Conservation (phyloP, 2,888 invertebrate species). For the Limnephilus lunatus region DNA sequence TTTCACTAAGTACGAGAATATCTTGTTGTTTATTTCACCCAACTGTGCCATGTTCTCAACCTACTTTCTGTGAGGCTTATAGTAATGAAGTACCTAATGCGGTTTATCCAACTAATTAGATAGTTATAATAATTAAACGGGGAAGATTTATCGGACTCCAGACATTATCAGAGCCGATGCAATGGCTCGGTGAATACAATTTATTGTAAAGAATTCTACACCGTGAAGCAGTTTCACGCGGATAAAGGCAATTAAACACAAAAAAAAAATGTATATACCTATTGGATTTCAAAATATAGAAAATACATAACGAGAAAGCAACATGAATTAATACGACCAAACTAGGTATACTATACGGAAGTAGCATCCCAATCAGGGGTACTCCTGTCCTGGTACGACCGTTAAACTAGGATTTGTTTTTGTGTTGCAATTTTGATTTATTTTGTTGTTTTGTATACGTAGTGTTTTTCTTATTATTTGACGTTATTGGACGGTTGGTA, state of each 20-base stretch:
- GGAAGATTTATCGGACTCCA: neutral
- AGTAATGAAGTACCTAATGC: neutral
- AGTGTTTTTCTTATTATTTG: no score
- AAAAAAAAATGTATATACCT: neutral
- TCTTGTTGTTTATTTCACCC: neutral
- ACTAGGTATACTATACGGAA: no score
- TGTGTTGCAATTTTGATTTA: no score
- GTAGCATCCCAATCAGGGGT: no score
- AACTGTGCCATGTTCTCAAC: neutral
- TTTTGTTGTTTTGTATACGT: no score
- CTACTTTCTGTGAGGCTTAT: neutral
- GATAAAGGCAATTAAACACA: neutral
- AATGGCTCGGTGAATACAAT: neutral
- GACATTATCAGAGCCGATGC: neutral
- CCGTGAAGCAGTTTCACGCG: neutral
- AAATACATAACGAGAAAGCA: neutral
- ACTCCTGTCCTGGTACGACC: no score
- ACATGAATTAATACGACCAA: neutral
- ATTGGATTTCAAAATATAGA: neutral
- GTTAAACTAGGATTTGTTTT: no score
- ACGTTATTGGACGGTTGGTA: no score
- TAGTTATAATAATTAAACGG: neutral
- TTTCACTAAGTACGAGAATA: neutral
- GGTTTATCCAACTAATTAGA: neutral
- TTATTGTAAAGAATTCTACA: neutral